A percentile compares a stretch with the other conserved stretches of the same genome.
These are phyloP conservation scores for Erebia ligea DNA, from an alignment of 2,888 invertebrate species.

Conservation along the genomic window DNA sequence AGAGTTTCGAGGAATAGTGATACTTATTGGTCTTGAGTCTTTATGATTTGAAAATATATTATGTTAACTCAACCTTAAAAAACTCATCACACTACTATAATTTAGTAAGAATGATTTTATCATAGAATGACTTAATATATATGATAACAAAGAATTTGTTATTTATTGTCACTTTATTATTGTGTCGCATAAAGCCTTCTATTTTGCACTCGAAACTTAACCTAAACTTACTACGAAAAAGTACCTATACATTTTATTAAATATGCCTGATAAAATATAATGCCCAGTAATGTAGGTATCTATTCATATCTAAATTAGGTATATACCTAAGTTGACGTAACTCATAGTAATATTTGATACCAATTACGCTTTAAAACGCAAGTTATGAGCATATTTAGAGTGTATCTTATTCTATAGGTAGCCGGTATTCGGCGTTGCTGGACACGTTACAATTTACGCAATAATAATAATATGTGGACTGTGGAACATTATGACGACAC, in stretches of 20 bases:
- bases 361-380: slow-evolving; percentile 18
- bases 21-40: too few species aligned
- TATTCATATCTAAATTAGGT: background rate
- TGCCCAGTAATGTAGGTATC: background rate
- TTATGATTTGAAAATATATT: too few species aligned
- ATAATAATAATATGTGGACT: background rate
- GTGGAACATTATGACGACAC: slow-evolving; percentile 1
- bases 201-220: too few species aligned
- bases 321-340: background rate
- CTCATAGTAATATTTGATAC: background rate
- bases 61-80: too few species aligned
- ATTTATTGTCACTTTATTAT: too few species aligned
- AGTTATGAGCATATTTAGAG: background rate
- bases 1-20: too few species aligned
- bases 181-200: too few species aligned
- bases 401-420: background rate
- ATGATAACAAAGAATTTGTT: too few species aligned
- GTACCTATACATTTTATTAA: background rate
- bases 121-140: too few species aligned
- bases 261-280: background rate
- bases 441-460: background rate
- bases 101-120: too few species aligned
- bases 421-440: background rate
- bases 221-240: too few species aligned
- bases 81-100: too few species aligned